A percentile compares a stretch with the other conserved stretches of the same genome.
Evolutionary conservation across 30 jellyfish, hydroid and myxozoan genomes (phyloP).

Genomic region (Chrysaora quinquecirrha): DNA sequence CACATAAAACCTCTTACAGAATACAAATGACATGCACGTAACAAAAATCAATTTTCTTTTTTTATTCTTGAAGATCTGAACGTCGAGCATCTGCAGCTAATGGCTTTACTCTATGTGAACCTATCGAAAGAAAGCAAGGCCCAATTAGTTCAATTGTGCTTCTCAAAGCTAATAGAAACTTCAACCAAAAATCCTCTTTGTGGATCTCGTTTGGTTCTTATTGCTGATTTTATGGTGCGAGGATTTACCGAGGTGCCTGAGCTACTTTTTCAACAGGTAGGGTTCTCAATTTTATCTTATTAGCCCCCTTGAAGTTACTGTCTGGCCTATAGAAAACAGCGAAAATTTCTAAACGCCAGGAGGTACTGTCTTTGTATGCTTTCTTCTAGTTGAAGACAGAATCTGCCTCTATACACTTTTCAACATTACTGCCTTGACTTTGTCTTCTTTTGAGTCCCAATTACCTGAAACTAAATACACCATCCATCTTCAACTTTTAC

Average conservation of each 20-base stretch:
- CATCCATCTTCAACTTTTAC: too few relatives aligned
- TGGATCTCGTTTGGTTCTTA: conserved; percentile 32
- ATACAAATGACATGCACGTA: too few relatives aligned
- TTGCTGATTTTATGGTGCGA: conserved; percentile 47
- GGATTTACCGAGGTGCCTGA: conserved; percentile 40
- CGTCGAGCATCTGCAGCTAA: conserved; percentile 79
- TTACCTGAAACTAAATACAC: too few relatives aligned
- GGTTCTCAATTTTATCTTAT: background rate
- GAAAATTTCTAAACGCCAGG: background rate
- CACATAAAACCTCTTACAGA: too few relatives aligned
- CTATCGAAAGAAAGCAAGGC: conserved; percentile 47
- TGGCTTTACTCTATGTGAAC: conserved; percentile 64
- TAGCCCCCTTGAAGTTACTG: background rate
- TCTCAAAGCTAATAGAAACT: conserved; percentile 7
- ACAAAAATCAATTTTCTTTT: too few relatives aligned
- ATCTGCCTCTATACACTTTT: background rate
- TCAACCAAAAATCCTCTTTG: conserved; percentile 23
- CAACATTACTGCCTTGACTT: background rate
- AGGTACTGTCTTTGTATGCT: background rate
- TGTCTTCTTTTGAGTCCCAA: background rate
- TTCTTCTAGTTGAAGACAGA: background rate
- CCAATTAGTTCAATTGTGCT: conserved; percentile 31
- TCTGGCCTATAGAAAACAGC: background rate
- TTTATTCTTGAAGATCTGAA: conserved; percentile 54
- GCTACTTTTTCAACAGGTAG: conserved; percentile 55